Conservation (phyloP, 2,113 vertebrate species). For the Syngnathus scovelli region DNA sequence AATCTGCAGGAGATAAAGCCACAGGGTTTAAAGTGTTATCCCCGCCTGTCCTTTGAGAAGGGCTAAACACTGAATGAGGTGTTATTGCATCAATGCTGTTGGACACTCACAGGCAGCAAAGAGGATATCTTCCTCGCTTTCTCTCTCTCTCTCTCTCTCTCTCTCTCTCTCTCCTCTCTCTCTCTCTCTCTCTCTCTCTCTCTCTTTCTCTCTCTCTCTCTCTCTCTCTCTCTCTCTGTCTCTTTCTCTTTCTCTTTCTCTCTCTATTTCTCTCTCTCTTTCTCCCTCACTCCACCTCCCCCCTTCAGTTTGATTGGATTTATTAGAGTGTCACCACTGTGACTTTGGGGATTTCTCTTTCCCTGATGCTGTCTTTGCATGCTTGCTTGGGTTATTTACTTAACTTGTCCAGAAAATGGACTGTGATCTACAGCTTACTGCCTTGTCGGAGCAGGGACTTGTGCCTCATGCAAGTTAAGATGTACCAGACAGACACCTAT, state of each 20-base stretch:
- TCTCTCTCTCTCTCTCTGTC: constrained; percentile 15
- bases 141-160: constrained; percentile 8
- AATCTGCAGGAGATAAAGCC: constrained; percentile 74
- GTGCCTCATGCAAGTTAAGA: constrained; percentile 58
- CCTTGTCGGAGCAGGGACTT: constrained; percentile 50
- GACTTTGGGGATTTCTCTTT: constrained; percentile 67
- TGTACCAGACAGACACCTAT: constrained; percentile 49
- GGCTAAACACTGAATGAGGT: constrained; percentile 67
- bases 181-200: constrained; percentile 5
- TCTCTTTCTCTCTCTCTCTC: constrained; percentile 38
- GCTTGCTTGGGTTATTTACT: constrained; percentile 66
- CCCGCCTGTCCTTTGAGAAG: constrained; percentile 71
- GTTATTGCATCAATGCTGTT: constrained; percentile 69
- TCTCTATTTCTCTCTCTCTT: constrained; percentile 37
- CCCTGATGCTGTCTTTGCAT: constrained; percentile 59
- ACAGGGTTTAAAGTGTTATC: constrained; percentile 71
- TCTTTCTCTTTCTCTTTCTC: constrained; percentile 22
- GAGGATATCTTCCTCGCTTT: constrained; percentile 54
- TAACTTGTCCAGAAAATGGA: constrained; percentile 71
- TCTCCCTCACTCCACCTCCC: constrained; percentile 15
- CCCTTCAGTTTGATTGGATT: constrained; percentile 67
- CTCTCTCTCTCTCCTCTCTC: no score
- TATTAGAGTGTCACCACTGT: constrained; percentile 65
- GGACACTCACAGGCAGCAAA: constrained; percentile 61
- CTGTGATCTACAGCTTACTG: constrained; percentile 67